Base-by-base conservation (phyloP, 2,888 invertebrate species). In the Choristoneura rosaceana region DNA sequence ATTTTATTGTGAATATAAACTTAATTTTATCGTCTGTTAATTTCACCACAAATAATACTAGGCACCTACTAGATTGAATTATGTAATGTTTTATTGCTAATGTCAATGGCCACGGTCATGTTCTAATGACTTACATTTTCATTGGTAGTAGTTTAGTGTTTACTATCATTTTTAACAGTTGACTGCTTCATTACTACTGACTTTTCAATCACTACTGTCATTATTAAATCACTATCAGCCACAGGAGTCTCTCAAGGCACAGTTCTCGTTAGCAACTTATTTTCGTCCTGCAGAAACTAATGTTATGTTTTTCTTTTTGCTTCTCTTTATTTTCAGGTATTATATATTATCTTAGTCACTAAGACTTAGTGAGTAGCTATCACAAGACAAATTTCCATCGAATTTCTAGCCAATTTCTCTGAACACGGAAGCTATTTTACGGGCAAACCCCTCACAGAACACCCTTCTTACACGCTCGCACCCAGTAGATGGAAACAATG, bases 21-120 rank as follows among this genome's bases (percentile, higher is more conserved):
- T 93, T 93, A 94, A 93, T 93, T 94, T 94, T 93, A 94, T 93
- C 90, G 94, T 93, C 93, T 93, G 93, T 94, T 94, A 93, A 94
- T 94, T 94, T 92, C 89, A 91, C 93, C 94, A 93, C 93, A 93
- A 94, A 92, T 93, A 93, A 91, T 92, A 84, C 88, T 91, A 92
- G 90, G 86, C 87, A 88, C 87, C 90, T 90, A 77, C 77, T 78
- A 80, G 89, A 90, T 90, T 91, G 90, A 89, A 90, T 91, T 88
- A 89, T 87, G 87, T 91, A 85, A 92, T 91, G 83, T 87, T 89
- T 91, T 90, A 90, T 87, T 80, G 75, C 82, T 78, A 82, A 84
- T 91, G 87, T 90, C 88, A 89, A 87, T 87, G 87, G 83, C 25
- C 91, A 91, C 89, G 90, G 88, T 80, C 86, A 85, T 74, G 82